Evolutionary conservation across 2,888 invertebrate species (phyloP).

Genomic region (Agrochola circellaris): DNA sequence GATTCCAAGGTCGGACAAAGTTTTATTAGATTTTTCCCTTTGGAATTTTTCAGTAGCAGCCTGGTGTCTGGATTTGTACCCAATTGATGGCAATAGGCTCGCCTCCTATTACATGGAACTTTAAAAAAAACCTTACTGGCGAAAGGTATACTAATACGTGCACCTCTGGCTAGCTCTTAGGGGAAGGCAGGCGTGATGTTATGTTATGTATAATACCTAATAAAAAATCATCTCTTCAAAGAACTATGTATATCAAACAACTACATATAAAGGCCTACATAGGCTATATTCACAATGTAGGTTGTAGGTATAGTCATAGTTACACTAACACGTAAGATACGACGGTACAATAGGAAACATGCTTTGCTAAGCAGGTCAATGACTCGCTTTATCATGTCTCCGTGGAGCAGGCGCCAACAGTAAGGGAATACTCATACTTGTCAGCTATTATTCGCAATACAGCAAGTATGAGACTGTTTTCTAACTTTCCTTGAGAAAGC

Average conservation of each 20-base stretch:
- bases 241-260: neutral
- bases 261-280: neutral
- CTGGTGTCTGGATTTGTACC: no score
- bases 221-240: constrained; percentile 1
- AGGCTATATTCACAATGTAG: constrained; percentile 46
- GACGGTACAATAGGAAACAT: constrained; percentile 59
- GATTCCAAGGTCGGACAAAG: no score
- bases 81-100: no score
- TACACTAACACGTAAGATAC: constrained; percentile 52
- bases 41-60: no score
- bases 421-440: constrained; percentile 29
- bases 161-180: no score
- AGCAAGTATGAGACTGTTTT: neutral
- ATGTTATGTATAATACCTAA: neutral
- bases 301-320: constrained; percentile 24
- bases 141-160: no score
- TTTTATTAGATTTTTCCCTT: no score
- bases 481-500: constrained; percentile 30
- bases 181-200: no score
- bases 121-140: no score
- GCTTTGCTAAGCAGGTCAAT: constrained; percentile 67
- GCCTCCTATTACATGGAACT: no score
- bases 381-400: constrained; percentile 63
- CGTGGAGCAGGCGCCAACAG: constrained; percentile 38
- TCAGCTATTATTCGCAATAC: constrained; percentile 18